These are phyloP conservation scores for Mormyrops attenuatus DNA, from an alignment of 2,797 vertebrate species.

Conservation along the genomic window DNA sequence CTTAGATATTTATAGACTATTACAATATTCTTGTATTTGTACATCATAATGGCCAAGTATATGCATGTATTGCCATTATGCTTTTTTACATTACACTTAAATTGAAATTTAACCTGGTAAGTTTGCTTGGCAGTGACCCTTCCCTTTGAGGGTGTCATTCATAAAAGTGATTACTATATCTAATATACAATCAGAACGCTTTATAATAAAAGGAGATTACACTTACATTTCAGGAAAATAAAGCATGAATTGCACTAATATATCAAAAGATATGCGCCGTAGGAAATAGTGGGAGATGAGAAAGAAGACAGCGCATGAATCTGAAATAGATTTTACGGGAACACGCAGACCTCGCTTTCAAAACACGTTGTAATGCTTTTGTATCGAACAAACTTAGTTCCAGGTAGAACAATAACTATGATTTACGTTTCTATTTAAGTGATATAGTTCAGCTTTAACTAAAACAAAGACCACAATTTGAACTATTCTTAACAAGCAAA, in stretches of 20 bases:
- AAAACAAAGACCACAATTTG: too few relatives aligned
- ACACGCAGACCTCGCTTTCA: background rate
- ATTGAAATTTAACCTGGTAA: background rate
- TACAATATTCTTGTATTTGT: background rate
- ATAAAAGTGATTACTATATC: background rate
- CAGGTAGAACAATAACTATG: too few relatives aligned
- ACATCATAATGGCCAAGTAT: background rate
- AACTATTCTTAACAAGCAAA: too few relatives aligned
- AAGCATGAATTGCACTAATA: background rate
- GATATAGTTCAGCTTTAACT: too few relatives aligned
- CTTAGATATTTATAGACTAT: background rate
- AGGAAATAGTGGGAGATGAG: background rate
- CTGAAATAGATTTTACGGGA: background rate
- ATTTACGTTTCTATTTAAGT: too few relatives aligned
- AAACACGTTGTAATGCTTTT: background rate
- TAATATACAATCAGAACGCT: background rate
- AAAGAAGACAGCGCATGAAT: background rate
- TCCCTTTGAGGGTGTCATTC: background rate
- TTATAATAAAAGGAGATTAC: background rate
- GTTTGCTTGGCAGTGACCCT: background rate
- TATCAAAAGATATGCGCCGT: background rate
- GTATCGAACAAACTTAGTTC: background rate
- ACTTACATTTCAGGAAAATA: background rate
- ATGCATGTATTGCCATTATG: background rate
- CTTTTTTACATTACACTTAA: background rate